These are phyloP conservation scores for Oedothorax gibbosus DNA, from an alignment of 1,140 invertebrate species.

Conservation along the genomic window DNA sequence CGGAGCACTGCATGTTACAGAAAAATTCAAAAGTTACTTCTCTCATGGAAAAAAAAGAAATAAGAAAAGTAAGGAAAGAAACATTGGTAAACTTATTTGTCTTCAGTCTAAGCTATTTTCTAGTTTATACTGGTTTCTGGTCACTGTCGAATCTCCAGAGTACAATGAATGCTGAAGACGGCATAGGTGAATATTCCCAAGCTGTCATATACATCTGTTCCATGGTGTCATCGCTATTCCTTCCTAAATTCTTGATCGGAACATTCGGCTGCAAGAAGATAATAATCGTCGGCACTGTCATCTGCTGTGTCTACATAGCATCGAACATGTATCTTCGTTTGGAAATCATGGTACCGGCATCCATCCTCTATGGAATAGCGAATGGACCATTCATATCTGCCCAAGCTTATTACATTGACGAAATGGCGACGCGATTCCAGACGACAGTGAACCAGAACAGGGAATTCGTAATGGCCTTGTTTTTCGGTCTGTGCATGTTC, in stretches of 20 bases:
- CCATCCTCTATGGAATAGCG: constrained; percentile 68
- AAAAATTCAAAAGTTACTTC: no score
- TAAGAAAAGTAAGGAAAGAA: background rate
- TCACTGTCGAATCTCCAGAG: constrained; percentile 52
- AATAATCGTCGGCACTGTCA: constrained; percentile 66
- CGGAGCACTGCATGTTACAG: no score
- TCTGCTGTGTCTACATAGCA: constrained; percentile 68
- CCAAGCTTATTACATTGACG: constrained; percentile 71
- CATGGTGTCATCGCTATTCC: constrained; percentile 61
- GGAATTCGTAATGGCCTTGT: constrained; percentile 12
- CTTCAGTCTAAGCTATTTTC: background rate
- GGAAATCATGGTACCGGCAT: constrained; percentile 67
- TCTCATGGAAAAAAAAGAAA: background rate
- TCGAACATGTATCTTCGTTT: constrained; percentile 68
- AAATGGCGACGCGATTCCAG: constrained; percentile 65
- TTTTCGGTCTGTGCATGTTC: constrained; percentile 19
- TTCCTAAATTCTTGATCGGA: constrained; percentile 61
- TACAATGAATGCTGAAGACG: constrained; percentile 54
- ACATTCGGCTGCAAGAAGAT: constrained; percentile 69
- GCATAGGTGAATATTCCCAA: constrained; percentile 57
- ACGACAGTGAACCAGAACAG: background rate
- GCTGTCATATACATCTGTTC: constrained; percentile 67
- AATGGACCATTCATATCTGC: constrained; percentile 72
- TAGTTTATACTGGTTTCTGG: constrained; percentile 46
- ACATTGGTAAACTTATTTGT: constrained; percentile 14